These are phyloP conservation scores for Periparus ater DNA, from an alignment of 2,797 vertebrate species.

Conservation along the genomic window DNA sequence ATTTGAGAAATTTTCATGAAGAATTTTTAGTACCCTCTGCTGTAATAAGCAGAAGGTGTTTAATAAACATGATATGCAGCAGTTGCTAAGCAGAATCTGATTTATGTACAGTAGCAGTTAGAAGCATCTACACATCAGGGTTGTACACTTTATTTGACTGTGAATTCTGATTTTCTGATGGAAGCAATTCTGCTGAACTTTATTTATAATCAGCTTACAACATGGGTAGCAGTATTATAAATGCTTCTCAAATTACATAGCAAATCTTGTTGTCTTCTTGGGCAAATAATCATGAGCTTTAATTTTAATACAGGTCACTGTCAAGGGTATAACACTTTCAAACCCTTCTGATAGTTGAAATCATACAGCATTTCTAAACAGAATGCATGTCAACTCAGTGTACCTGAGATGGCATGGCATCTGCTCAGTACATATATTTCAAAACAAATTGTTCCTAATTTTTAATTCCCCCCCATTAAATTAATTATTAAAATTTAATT, in stretches of 20 bases:
- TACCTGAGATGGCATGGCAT: conserved; percentile 29
- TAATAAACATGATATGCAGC: conserved; percentile 76
- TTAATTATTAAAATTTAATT: not conserved
- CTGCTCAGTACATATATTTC: conserved; percentile 11
- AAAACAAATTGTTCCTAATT: not conserved
- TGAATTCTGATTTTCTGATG: conserved; percentile 72
- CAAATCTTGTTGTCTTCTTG: conserved; percentile 72
- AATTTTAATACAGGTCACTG: conserved; percentile 70
- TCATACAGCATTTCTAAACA: conserved; percentile 17
- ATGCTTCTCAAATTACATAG: conserved; percentile 72
- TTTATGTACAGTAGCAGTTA: conserved; percentile 66
- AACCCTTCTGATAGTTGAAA: conserved; percentile 55
- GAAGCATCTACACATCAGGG: conserved; percentile 64
- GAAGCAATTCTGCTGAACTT: conserved; percentile 72
- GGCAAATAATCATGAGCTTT: conserved; percentile 67
- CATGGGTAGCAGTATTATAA: conserved; percentile 43
- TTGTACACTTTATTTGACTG: conserved; percentile 71
- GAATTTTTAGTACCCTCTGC: conserved; percentile 61
- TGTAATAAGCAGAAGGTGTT: conserved; percentile 73
- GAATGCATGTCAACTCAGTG: not conserved
- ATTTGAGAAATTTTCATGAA: conserved; percentile 54
- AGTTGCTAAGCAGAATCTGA: conserved; percentile 74
- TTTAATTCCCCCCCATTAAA: not conserved
- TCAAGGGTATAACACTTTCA: conserved; percentile 65
- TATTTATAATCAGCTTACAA: conserved; percentile 76